phyloP scores from a whole-genome alignment of 1,140 invertebrate species.

The Dendrolimus punctatus region DNA sequence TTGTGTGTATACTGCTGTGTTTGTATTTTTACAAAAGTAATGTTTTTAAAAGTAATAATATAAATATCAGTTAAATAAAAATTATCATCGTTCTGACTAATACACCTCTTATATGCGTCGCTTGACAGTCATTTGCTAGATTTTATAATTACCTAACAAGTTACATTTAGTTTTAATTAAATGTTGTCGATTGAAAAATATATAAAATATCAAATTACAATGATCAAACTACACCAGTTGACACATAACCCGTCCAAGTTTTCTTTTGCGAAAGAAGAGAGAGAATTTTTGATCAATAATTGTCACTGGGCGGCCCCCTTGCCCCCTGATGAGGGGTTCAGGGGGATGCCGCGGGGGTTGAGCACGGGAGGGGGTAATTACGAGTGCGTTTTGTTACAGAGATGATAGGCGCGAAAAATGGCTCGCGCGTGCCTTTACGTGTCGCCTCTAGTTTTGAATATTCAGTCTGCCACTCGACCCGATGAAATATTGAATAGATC shows the following conservation, averaged over 20 bases:
- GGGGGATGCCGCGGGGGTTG: constrained; percentile 22
- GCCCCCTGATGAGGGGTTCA: constrained; percentile 19
- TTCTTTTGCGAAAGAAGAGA: constrained; percentile 72
- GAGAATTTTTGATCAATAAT: constrained; percentile 72
- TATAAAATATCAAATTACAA: constrained; percentile 60
- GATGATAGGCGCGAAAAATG: constrained; percentile 71
- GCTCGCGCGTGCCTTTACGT: constrained; percentile 67
- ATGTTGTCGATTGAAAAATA: constrained; percentile 15
- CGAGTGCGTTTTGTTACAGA: constrained; percentile 70
- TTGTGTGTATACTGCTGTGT: too few species aligned
- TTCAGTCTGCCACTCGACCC: constrained; percentile 61
- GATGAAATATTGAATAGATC: constrained; percentile 69
- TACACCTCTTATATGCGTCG: too few species aligned
- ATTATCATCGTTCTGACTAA: too few species aligned
- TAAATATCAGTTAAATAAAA: too few species aligned
- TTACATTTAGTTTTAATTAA: neutral
- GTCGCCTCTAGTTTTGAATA: constrained; percentile 67
- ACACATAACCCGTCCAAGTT: constrained; percentile 71
- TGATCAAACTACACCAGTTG: constrained; percentile 53
- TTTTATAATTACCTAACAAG: too few species aligned
- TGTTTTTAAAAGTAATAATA: too few species aligned
- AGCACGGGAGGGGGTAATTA: constrained; percentile 54
- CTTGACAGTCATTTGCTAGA: too few species aligned
- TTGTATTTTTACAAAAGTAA: too few species aligned
- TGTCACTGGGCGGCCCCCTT: constrained; percentile 64